Percentiles rank a stretch among this genome's conserved stretches.
These are phyloP conservation scores for Nematolebias whitei DNA, from an alignment of 2,113 vertebrate genomes.

Conservation along the genomic window DNA sequence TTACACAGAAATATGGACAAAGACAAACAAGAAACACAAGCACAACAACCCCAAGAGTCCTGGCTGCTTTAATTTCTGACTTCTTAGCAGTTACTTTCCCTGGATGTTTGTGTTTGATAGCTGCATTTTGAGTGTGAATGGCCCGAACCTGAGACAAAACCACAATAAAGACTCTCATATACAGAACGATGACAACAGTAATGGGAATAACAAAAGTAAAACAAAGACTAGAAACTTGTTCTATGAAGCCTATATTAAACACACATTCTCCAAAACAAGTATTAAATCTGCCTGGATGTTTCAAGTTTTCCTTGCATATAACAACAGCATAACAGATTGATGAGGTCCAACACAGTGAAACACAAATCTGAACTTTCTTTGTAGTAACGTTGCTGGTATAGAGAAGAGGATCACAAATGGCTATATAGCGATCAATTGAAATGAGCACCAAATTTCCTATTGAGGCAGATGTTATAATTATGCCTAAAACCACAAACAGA, in stretches of 20 bases:
- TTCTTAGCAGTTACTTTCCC: slow-evolving; percentile 12
- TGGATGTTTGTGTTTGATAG: background rate
- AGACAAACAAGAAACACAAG: slow-evolving; percentile 48
- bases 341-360: background rate
- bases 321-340: background rate
- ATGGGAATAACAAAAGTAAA: slow-evolving; percentile 42
- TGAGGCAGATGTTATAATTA: too few relatives aligned
- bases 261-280: background rate
- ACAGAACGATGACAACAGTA: slow-evolving; percentile 40
- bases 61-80: slow-evolving; percentile 52
- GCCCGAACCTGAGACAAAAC: slow-evolving; percentile 46
- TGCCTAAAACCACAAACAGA: too few relatives aligned
- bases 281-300: background rate
- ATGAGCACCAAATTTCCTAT: too few relatives aligned
- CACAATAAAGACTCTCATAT: slow-evolving; percentile 40
- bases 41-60: slow-evolving; percentile 45
- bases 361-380: background rate
- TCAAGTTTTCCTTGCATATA: background rate
- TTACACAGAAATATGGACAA: slow-evolving; percentile 35
- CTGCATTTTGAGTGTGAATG: slow-evolving; percentile 18
- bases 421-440: too few relatives aligned
- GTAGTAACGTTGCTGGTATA: background rate
- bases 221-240: slow-evolving; percentile 13
- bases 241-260: background rate
- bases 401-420: background rate